Evolutionary conservation across 2,888 invertebrate genomes (phyloP).

Genomic region (Eilema griseolum): DNA sequence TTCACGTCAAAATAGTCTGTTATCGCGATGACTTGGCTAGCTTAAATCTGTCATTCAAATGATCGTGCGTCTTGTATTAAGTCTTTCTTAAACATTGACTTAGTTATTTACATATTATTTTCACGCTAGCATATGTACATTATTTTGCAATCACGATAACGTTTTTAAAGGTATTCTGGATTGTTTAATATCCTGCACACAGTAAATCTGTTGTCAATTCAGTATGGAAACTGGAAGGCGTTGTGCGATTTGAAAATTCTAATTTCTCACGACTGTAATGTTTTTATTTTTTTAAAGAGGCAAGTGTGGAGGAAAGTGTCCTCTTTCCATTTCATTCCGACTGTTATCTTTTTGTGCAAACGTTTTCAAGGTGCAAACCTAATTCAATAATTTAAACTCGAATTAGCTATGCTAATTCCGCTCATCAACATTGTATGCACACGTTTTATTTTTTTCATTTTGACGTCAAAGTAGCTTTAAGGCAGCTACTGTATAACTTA

Average conservation of each 20-base stretch:
- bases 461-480: not conserved
- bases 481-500: not conserved
- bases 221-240: not conserved
- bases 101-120: slow-evolving; percentile 45
- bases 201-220: slow-evolving; percentile 45
- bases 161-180: slow-evolving; percentile 28
- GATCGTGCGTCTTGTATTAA: slow-evolving; percentile 30
- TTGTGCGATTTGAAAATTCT: not conserved
- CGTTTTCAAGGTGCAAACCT: not conserved
- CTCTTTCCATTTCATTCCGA: too few species aligned
- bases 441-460: not conserved
- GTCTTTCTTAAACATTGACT: slow-evolving; percentile 43
- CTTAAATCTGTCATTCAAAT: slow-evolving; percentile 38
- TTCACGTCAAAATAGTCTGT: not conserved
- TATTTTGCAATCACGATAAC: slow-evolving; percentile 41
- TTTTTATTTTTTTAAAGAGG: too few species aligned
- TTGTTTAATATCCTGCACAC: slow-evolving; percentile 26
- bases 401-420: not conserved
- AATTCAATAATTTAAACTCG: not conserved
- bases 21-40: slow-evolving; percentile 10
- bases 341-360: too few species aligned
- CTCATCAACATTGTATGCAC: not conserved
- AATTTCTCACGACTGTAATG: not conserved
- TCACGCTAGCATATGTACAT: slow-evolving; percentile 28
- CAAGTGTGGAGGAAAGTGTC: too few species aligned